phyloP scores from a whole-genome alignment of 2,113 vertebrate species.

The Dascyllus trimaculatus region DNA sequence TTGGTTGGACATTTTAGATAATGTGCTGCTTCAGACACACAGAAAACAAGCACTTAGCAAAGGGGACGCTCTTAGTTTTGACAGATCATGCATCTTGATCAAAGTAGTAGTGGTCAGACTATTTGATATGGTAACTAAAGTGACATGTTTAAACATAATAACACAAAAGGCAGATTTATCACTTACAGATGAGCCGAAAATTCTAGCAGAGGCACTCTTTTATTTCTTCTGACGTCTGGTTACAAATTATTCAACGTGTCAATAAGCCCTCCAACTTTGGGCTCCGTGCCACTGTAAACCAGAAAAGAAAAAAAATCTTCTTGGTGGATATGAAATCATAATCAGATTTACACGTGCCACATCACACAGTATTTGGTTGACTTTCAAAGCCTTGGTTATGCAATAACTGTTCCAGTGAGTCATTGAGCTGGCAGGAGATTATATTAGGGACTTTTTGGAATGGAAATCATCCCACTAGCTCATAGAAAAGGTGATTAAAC shows the following conservation, averaged over 20 bases:
- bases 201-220: too few species aligned
- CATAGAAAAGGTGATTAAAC: slow-evolving; percentile 46
- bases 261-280: slow-evolving; percentile 2
- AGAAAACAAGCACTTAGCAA: too few species aligned
- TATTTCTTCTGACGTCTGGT: slow-evolving; percentile 14
- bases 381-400: slow-evolving; percentile 60
- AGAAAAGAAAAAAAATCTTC: background rate
- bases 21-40: too few species aligned
- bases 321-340: slow-evolving; percentile 39
- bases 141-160: too few species aligned
- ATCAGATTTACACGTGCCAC: slow-evolving; percentile 59
- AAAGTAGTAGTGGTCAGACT: too few species aligned
- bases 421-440: slow-evolving; percentile 65
- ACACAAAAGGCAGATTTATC: too few species aligned
- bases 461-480: slow-evolving; percentile 40
- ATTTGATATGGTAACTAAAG: too few species aligned
- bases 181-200: too few species aligned
- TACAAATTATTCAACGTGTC: slow-evolving; percentile 21
- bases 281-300: background rate
- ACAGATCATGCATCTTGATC: too few species aligned
- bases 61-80: too few species aligned
- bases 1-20: too few species aligned
- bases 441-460: slow-evolving; percentile 70
- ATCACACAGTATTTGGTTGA: slow-evolving; percentile 44
- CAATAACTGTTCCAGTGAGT: slow-evolving; percentile 73